Evolutionary conservation across 64 coral and sea anemone species (phyloP).

Genomic region (Actinia equina): DNA sequence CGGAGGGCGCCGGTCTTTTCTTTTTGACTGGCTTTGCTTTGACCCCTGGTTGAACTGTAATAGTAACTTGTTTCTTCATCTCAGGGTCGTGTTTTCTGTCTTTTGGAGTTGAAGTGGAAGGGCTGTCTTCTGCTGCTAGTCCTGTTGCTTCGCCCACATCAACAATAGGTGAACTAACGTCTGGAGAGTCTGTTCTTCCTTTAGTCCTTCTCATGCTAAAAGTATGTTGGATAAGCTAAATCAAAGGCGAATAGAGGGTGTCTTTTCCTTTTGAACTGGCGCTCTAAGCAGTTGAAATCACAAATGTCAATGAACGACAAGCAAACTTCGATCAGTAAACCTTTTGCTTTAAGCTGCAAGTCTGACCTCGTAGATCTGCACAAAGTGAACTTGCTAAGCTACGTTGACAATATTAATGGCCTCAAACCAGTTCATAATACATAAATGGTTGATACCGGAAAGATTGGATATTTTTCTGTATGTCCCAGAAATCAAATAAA

Average conservation of each 20-base stretch:
- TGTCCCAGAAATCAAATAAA: conserved; percentile 21
- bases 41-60: conserved; percentile 61
- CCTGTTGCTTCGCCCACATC: conserved; percentile 48
- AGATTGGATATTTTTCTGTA: conserved; percentile 8
- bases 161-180: conserved; percentile 17
- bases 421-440: conserved; percentile 13
- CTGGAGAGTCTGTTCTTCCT: conserved; percentile 63
- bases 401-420: background rate
- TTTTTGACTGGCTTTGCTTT: conserved; percentile 80
- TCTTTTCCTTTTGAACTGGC: background rate
- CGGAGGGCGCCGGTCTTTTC: conserved; percentile 73
- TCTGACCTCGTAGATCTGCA: background rate
- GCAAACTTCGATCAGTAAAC: background rate
- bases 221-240: background rate
- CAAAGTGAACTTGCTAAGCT: background rate
- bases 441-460: conserved; percentile 17
- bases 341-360: background rate
- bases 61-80: conserved; percentile 65
- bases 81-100: conserved; percentile 63
- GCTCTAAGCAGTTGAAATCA: background rate
- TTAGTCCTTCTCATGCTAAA: conserved; percentile 49
- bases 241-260: background rate
- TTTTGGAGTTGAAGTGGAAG: conserved; percentile 23
- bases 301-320: background rate
- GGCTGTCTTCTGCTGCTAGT: conserved; percentile 31